phyloP scores from a whole-genome alignment of 1,140 invertebrate species.

The Thaumetopoea pityocampa region DNA sequence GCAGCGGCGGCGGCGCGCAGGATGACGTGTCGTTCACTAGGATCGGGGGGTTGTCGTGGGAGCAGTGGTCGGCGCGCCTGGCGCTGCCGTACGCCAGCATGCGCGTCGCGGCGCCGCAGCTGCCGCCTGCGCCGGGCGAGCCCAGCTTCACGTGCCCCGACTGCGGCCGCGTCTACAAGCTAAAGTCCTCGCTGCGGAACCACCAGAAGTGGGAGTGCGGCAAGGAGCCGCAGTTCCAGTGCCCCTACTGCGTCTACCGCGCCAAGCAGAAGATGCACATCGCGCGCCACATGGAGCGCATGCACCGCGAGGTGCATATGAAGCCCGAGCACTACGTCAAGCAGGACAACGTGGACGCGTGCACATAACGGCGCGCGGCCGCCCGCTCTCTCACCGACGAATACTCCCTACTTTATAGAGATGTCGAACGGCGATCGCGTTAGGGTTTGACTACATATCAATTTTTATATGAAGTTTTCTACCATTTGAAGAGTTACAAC shows the following conservation, averaged over 20 bases:
- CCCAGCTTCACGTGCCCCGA: conserved; percentile 85
- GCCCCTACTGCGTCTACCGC: conserved; percentile 87
- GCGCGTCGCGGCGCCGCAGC: conserved; percentile 45
- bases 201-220: conserved; percentile 93
- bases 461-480: conserved; percentile 10
- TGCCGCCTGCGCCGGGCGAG: conserved; percentile 56
- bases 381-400: conserved; percentile 7
- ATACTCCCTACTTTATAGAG: conserved; percentile 26
- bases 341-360: conserved; percentile 73
- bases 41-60: conserved; percentile 81
- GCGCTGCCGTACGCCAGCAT: conserved; percentile 74
- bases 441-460: conserved; percentile 14
- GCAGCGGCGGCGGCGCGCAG: conserved; percentile 40
- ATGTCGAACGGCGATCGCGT: conserved; percentile 8
- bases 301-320: conserved; percentile 85
- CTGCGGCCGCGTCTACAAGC: conserved; percentile 88
- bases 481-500: conserved; percentile 4
- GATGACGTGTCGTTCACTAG: conserved; percentile 83
- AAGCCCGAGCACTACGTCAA: conserved; percentile 68
- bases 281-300: conserved; percentile 89
- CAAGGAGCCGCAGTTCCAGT: conserved; percentile 89
- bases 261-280: conserved; percentile 92
- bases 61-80: conserved; percentile 78
- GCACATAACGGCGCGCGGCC: conserved; percentile 45
- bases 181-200: conserved; percentile 89